Base-by-base conservation (phyloP, 2,797 vertebrate species). In the Malurus splendens region DNA sequence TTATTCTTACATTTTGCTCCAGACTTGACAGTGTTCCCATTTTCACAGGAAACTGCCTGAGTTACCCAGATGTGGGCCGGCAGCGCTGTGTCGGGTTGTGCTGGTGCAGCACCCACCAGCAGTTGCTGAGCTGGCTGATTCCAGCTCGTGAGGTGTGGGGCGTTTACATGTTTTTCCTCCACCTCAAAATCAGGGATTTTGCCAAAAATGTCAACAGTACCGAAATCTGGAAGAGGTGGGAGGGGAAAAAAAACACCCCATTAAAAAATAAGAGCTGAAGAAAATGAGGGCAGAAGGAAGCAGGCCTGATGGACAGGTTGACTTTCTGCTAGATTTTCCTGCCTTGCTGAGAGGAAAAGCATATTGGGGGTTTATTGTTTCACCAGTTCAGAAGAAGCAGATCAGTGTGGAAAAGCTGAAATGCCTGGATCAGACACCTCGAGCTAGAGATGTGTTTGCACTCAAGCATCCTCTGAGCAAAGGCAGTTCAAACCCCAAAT, bases 21-120 rank as follows among this genome's bases (percentile, higher is more conserved):
- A 93, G 92, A 95, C 91, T 95, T 94, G 94, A 95, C 90, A 86
- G 56, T 23, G 79, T 95, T 93, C 90, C 95, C 92, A 78, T 95
- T 94, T 95, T 93, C 91, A 87, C 94, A 93, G 91, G 94, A 95
- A 92, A 86, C 91, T 95, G 90, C 86, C 91, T 87, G 91, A 84
- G 72, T 90, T 92, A 92, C 93, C 89, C 93, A 92, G 93, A 91
- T 92, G 93, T 90, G 93, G 93, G 84, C 86, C 82, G 0, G 94
- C 92, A 90, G 91, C 75, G 72, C 81, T 90, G 94, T 72, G 84
- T 86, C 61, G 4, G 91, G 76, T 95, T 95, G 86, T 82, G 4
- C 55, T 45, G 10, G n/a, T 7, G 55, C 38, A 0, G 75, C 86
- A 91, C 91, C 91, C 84, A 82, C 82, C 78, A 68, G 84, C 65